These are phyloP conservation scores for Halocaridina rubra DNA, from an alignment of 2,888 invertebrate genomes.

Conservation along the genomic window DNA sequence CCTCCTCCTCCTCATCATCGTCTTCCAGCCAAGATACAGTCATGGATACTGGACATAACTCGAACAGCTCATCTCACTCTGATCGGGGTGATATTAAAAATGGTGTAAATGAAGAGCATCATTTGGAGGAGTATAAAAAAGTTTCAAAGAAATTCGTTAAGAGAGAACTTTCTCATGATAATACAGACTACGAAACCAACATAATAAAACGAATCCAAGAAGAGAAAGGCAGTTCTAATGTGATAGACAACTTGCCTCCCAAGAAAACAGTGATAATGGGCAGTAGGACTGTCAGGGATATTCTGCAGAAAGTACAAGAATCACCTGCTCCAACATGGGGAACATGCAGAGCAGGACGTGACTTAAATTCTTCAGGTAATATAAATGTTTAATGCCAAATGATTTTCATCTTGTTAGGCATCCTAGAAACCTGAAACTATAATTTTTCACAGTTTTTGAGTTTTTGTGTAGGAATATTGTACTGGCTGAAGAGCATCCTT, in stretches of 20 bases:
- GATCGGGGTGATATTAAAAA: too few relatives aligned
- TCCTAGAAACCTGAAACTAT: too few relatives aligned
- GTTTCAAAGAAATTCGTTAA: background rate
- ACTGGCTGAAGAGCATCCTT: too few relatives aligned
- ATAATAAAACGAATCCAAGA: background rate
- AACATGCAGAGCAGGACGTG: slow-evolving; percentile 47
- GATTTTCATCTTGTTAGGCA: background rate
- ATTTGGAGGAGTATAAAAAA: background rate
- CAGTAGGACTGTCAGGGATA: background rate
- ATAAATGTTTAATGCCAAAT: too few relatives aligned
- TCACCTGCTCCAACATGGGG: slow-evolving; percentile 41
- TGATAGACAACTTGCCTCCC: too few relatives aligned
- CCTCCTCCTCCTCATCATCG: slow-evolving; percentile 38
- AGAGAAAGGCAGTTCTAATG: background rate
- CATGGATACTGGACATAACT: too few relatives aligned
- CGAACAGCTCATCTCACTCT: too few relatives aligned
- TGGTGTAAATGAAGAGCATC: too few relatives aligned
- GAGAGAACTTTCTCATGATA: background rate
- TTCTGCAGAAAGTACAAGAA: slow-evolving; percentile 25
- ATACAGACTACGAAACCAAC: background rate
- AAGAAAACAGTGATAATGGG: background rate
- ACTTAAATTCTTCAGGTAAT: slow-evolving; percentile 45
- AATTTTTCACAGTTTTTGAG: too few relatives aligned
- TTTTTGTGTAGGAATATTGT: too few relatives aligned
- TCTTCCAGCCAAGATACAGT: slow-evolving; percentile 40